These are phyloP conservation scores for Apostichopus japonicus DNA, from an alignment of 35 echinoderm and acorn worm genomes.

Conservation along the genomic window DNA sequence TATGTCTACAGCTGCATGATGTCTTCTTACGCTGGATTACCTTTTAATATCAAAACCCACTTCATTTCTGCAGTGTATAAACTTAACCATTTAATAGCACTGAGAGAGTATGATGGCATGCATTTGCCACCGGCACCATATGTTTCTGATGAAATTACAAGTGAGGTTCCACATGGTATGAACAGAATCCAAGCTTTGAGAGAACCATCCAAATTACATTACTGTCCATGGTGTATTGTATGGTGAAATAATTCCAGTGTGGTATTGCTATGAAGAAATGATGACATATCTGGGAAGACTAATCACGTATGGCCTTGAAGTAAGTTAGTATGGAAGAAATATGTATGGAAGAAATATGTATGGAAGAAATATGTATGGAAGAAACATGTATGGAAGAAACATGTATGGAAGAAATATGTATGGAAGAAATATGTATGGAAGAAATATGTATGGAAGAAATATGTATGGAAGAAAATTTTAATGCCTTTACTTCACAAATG, in stretches of 20 bases:
- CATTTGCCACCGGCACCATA: conserved; percentile 25
- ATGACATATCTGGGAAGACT: too few species aligned
- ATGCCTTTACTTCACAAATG: too few species aligned
- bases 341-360: too few species aligned
- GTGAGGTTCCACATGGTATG: neutral
- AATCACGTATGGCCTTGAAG: too few species aligned
- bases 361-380: too few species aligned
- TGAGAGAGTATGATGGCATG: neutral
- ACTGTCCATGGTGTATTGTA: neutral
- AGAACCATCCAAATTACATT: neutral
- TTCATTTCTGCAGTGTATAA: neutral
- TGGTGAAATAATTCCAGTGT: neutral
- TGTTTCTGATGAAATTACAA: conserved; percentile 41
- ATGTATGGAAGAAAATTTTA: too few species aligned
- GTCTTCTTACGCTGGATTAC: conserved; percentile 4
- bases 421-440: too few species aligned
- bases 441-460: too few species aligned
- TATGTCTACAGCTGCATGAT: conserved; percentile 40
- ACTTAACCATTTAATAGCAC: neutral
- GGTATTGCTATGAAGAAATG: neutral
- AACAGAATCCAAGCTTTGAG: neutral
- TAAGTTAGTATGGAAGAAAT: too few species aligned
- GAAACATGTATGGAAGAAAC: too few species aligned
- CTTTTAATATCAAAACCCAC: conserved; percentile 4
- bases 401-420: too few species aligned